Conservation (phyloP, 30 jellyfish, hydroid and myxozoan genomes). For the Aurelia coerulea region DNA sequence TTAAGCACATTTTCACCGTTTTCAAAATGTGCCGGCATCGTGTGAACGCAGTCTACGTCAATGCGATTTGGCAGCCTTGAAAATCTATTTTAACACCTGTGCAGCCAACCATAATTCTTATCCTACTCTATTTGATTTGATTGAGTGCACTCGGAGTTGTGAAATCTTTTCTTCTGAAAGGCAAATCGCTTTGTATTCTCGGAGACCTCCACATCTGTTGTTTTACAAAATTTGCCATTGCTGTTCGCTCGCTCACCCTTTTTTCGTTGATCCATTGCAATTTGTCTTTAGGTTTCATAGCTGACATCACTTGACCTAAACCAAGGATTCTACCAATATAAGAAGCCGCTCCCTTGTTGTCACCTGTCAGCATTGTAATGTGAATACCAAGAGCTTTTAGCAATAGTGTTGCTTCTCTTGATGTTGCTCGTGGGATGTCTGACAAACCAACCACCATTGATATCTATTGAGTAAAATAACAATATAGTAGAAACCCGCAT, state of each 20-base stretch:
- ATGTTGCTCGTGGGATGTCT: conserved; percentile 50
- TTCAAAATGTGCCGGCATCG: no score
- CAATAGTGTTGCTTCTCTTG: conserved; percentile 20
- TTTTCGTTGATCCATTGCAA: conserved; percentile 48
- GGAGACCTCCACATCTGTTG: no score
- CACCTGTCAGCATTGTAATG: conserved; percentile 72
- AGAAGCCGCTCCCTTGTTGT: conserved; percentile 70
- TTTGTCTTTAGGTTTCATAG: conserved; percentile 73
- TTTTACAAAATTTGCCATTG: no score
- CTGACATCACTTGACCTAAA: background rate
- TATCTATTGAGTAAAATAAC: conserved; percentile 7
- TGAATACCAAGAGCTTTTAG: conserved; percentile 30
- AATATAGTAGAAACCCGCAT: no score
- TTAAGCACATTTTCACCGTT: no score
- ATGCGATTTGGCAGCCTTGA: no score
- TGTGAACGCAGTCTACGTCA: no score
- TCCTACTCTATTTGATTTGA: no score
- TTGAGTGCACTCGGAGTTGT: no score
- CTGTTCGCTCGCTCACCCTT: conserved; percentile 14
- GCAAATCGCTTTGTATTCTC: no score
- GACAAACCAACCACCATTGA: conserved; percentile 50
- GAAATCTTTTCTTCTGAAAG: background rate
- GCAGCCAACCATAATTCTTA: no score
- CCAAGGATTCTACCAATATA: conserved; percentile 41
- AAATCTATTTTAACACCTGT: no score